These are phyloP conservation scores for Auanema sp. DNA, from an alignment of 2,888 invertebrate genomes.

Conservation along the genomic window DNA sequence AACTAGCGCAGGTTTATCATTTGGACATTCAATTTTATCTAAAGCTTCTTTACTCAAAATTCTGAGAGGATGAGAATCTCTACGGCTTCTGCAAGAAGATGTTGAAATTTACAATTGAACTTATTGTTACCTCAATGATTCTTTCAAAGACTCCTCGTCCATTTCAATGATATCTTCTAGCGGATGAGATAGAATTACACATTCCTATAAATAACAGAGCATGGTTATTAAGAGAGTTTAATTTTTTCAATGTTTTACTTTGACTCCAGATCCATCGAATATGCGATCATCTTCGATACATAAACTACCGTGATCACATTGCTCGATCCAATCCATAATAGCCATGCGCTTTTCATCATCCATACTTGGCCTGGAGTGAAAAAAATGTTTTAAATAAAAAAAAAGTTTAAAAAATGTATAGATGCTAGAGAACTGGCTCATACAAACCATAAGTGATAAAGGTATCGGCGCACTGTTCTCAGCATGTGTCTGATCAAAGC, in stretches of 20 bases:
- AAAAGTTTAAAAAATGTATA: too few relatives aligned
- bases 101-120: background rate
- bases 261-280: background rate
- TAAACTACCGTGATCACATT: conserved; percentile 22
- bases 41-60: conserved; percentile 39
- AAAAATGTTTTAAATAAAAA: conserved; percentile 1
- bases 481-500: too few relatives aligned
- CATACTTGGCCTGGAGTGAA: conserved; percentile 32
- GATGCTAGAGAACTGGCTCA: conserved; percentile 7
- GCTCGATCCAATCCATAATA: conserved; percentile 49
- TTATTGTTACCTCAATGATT: conserved; percentile 18
- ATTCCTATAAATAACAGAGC: conserved; percentile 25
- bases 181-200: conserved; percentile 40
- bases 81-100: conserved; percentile 17
- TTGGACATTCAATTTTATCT: conserved; percentile 15
- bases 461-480: background rate
- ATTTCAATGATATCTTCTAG: conserved; percentile 54
- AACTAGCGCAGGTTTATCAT: conserved; percentile 13
- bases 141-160: conserved; percentile 48
- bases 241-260: background rate
- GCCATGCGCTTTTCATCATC: conserved; percentile 44
- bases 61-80: conserved; percentile 36
- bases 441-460: conserved; percentile 3
- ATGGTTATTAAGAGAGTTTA: background rate
- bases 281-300: conserved; percentile 13